Base-by-base conservation (phyloP, 2,888 invertebrate genomes). In the Lasioglossum vierecki region DNA sequence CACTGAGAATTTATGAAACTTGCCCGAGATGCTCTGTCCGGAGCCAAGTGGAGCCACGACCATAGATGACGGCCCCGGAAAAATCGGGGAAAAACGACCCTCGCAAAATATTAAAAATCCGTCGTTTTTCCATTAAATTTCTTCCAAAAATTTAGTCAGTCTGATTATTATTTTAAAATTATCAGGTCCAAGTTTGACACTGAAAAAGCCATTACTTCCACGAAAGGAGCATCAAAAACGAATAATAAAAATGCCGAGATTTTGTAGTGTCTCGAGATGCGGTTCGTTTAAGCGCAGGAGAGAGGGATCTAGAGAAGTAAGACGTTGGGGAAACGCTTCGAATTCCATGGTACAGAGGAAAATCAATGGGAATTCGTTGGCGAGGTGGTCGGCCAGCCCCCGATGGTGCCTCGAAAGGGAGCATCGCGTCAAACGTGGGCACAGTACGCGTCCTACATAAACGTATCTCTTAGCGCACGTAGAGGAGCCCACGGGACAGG, bases 361-460 rank as follows among this genome's bases (percentile, higher is more conserved):
- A 68, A 68, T 68, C 41, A 41, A 68, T 22, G 68, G 41, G 35
- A 39, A 41, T 68, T n/a, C n/a, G 35, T 18, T 35, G 18, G 35
- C 68, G 66, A 15, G 30, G 5, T 18, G 66, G 30, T 30, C 66
- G 26, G 66, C 41, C 22, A 68, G 22, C 22, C 41, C n/a, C 41
- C 68, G 63, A 46, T 79, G 79, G 44, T 66, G 83, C 2, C 41
- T n/a, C 44, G 76, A 71, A 80, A 75, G 76, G 76, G 83, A 80
- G 84, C 89, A 85, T 88, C 87, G 90, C 82, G 91, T 89, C 88
- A 85, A 91, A 90, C 89, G 87, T 86, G 88, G 83, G 86, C 87
- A 88, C 90, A 85, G 88, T 89, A 88, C 86, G 82, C 83, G 84
- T 88, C 82, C 83, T 68, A 86, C 81, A 78, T 88, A 86, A 88